Evolutionary conservation across 2,888 invertebrate species (phyloP).

Genomic region (Poecilobothrus nobilitatus): DNA sequence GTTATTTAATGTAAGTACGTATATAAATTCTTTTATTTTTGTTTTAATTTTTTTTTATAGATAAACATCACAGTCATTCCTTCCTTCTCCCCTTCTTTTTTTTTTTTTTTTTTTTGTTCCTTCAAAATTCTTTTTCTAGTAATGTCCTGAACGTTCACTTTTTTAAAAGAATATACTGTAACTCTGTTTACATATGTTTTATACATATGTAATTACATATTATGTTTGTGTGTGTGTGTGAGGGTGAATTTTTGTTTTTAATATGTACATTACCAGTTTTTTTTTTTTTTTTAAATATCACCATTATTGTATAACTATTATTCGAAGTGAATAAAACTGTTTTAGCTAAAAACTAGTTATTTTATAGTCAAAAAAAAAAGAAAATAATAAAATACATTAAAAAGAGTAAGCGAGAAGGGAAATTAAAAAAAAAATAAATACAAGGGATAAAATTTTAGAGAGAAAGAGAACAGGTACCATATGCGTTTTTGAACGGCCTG

Average conservation of each 20-base stretch:
- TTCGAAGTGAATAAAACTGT: not conserved
- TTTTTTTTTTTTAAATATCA: no score
- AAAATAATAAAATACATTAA: not conserved
- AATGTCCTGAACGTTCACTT: not conserved
- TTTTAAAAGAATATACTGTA: not conserved
- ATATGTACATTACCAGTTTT: no score
- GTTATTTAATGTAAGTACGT: not conserved
- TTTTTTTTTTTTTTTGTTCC: not conserved
- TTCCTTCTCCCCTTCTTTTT: not conserved
- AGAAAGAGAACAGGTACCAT: no score
- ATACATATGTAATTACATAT: not conserved
- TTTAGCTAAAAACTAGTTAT: not conserved
- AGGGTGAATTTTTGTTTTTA: not conserved
- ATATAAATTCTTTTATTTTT: not conserved
- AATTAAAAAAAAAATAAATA: no score
- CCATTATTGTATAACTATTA: not conserved
- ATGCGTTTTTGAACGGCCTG: no score
- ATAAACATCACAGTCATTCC: not conserved
- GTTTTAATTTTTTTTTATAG: not conserved
- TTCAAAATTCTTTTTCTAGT: no score
- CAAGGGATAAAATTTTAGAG: no score
- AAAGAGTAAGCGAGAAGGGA: not conserved
- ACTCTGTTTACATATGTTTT: not conserved
- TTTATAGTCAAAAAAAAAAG: not conserved
- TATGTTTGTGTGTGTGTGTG: not conserved